Evolutionary conservation across 2,797 vertebrate species (phyloP).

Genomic region (Setipinna tenuifilis): DNA sequence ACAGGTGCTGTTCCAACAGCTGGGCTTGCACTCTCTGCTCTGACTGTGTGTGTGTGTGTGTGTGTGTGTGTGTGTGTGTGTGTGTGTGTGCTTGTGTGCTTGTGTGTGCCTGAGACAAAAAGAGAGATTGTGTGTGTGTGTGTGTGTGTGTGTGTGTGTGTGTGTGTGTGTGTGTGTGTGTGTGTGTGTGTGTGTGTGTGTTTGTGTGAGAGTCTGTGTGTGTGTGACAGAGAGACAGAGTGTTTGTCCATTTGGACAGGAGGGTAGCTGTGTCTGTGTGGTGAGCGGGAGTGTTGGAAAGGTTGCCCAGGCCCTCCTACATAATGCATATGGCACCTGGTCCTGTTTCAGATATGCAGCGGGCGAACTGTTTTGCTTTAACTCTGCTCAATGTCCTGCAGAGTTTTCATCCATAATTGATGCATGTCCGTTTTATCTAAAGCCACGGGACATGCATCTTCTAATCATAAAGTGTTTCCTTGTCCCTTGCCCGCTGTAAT

Average conservation of each 20-base stretch:
- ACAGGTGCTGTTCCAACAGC: constrained; percentile 24
- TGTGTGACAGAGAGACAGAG: background rate
- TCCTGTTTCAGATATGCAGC: background rate
- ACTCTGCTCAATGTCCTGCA: background rate
- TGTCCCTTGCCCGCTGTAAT: background rate
- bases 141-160: background rate
- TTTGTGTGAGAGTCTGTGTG: background rate
- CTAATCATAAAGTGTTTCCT: constrained; percentile 3
- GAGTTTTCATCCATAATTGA: constrained; percentile 4
- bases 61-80: background rate
- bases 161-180: constrained; percentile 16
- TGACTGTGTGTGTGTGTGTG: constrained; percentile 14
- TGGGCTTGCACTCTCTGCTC: constrained; percentile 14
- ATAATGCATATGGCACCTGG: background rate
- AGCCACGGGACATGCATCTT: background rate
- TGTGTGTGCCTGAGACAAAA: background rate
- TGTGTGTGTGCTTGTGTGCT: background rate
- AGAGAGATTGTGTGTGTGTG: constrained; percentile 26
- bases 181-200: background rate
- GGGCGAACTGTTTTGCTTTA: background rate
- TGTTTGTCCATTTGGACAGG: background rate
- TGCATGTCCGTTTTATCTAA: background rate
- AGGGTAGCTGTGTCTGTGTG: background rate
- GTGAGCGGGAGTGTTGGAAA: background rate
- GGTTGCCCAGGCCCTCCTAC: constrained; percentile 8